Conservation (phyloP, 2,797 vertebrate genomes). For the Petrocephalus sullivani region DNA sequence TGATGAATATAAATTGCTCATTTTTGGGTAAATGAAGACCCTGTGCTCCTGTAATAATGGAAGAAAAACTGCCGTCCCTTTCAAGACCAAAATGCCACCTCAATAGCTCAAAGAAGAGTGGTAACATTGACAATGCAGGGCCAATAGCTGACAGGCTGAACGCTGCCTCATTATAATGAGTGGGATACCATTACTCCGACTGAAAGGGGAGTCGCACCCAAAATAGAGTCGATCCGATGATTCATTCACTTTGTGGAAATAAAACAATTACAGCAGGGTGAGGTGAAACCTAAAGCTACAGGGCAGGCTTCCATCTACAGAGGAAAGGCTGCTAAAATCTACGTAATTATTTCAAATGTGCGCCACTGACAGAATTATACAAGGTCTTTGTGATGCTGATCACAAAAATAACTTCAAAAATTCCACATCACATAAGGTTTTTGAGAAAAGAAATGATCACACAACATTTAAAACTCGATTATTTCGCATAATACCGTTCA, state of each 20-base stretch:
- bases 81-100: slow-evolving; percentile 13
- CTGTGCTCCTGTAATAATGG: slow-evolving; percentile 17
- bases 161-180: background rate
- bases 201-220: background rate
- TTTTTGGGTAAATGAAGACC: slow-evolving; percentile 42
- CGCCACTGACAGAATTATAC: background rate
- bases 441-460: too few relatives aligned
- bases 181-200: background rate
- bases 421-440: too few relatives aligned
- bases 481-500: too few relatives aligned
- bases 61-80: slow-evolving; percentile 8
- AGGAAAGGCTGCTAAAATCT: slow-evolving; percentile 1
- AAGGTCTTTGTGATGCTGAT: too few relatives aligned
- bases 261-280: background rate
- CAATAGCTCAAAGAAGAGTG: background rate
- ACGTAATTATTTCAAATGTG: slow-evolving; percentile 9
- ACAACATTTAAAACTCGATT: too few relatives aligned
- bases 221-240: background rate
- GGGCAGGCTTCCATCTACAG: background rate
- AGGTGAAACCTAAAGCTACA: background rate
- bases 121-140: background rate
- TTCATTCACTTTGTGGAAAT: slow-evolving; percentile 1
- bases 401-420: too few relatives aligned
- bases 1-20: slow-evolving; percentile 47
- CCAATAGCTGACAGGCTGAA: background rate